Base-by-base conservation (phyloP, 2,113 vertebrate species). In the Lasiurus cinereus region DNA sequence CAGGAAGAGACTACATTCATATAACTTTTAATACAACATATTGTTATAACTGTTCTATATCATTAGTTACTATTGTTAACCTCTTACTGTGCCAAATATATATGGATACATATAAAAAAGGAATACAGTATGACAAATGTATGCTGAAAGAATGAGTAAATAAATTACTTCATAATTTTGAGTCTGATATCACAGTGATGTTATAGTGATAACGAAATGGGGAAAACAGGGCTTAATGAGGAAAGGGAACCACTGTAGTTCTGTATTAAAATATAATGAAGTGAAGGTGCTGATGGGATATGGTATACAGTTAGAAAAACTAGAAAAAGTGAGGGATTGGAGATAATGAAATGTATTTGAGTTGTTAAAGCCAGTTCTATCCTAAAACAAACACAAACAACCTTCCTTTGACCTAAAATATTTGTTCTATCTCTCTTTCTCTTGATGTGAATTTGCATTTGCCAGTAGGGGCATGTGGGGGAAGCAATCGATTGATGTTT, bases 101-200 rank as follows among this genome's bases (percentile, higher is more conserved):
- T 70, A 70, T 70, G 19, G 33, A 19, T 36, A 64, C 10, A 5
- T 56, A 64, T 14, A 64, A 12, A 14, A 64, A 64, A 36, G 66
- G 15, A 85, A 21, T 59, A 77, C 52, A 79, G 50, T 27, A 46
- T 48, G 83, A 84, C 36, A 89, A 56, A 90, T 52, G 46, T 48
- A 56, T 93, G 18, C 87, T 78, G 5, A 62, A 96, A 83, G 62
- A 87, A 94, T 48, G 33, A 79, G 86, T 59, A 86, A 86, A 86
- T 69, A 84, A 84, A 76, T 48, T 67, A 85, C 56, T 54, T 95
- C 72, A 85, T 15, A 29, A 74, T 54, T 80, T 31, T 59, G 59
- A 70, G 19, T 48, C 33, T 64, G 62, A 39, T 54, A 67, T 29
- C 22, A 7, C 1, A 36, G 14, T 84, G 36, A 59, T 83, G 24